Evolutionary conservation across 2,888 invertebrate species (phyloP).

Genomic region (Tenodera sinensis): DNA sequence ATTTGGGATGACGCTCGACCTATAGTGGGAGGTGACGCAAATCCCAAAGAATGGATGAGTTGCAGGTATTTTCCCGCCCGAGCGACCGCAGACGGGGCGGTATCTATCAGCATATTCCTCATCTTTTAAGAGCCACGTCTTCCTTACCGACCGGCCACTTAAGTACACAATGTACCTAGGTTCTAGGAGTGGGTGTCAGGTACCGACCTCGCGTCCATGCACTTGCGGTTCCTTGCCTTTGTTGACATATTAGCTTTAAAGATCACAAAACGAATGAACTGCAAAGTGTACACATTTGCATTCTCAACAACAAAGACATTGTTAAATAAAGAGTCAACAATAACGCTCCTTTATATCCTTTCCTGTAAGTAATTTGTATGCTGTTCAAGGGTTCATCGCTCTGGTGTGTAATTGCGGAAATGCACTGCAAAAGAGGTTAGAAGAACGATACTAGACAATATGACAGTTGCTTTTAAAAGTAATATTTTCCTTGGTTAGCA

Average conservation of each 20-base stretch:
- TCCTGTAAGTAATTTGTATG: too few species aligned
- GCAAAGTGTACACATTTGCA: neutral
- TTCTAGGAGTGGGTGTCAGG: neutral
- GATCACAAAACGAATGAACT: neutral
- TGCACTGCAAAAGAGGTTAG: too few species aligned
- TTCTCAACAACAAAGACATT: neutral
- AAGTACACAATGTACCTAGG: too few species aligned
- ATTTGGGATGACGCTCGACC: neutral
- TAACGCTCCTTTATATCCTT: too few species aligned
- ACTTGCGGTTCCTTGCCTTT: neutral
- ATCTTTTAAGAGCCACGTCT: neutral
- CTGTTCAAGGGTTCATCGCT: too few species aligned
- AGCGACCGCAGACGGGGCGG: neutral
- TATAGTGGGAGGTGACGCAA: neutral
- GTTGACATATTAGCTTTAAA: neutral
- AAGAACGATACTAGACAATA: too few species aligned
- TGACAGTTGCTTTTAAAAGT: too few species aligned
- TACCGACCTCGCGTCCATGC: neutral
- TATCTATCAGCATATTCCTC: neutral
- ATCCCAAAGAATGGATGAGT: neutral
- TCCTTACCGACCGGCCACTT: neutral
- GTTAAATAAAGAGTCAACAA: neutral
- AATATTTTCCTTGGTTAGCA: too few species aligned
- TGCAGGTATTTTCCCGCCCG: neutral
- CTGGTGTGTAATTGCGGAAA: too few species aligned